phyloP scores from a whole-genome alignment of 2,888 invertebrate species.

The Ochlodes sylvanus region DNA sequence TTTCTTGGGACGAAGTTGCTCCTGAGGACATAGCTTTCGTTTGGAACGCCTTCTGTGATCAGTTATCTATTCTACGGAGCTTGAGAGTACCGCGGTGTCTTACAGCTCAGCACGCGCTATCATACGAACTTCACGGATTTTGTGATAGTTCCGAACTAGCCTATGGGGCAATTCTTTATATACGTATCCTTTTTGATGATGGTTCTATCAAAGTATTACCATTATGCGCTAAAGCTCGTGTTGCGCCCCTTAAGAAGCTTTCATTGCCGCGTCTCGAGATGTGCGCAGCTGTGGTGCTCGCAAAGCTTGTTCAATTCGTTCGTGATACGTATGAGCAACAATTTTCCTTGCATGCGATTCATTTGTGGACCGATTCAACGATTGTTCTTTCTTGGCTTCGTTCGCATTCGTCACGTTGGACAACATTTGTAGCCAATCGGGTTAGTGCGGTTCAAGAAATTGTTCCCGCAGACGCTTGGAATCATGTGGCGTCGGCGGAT shows the following conservation, averaged over 20 bases:
- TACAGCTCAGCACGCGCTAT: slow-evolving; percentile 1
- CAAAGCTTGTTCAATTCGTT: slow-evolving; percentile 12
- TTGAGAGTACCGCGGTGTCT: slow-evolving; percentile 15
- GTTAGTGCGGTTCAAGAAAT: slow-evolving; percentile 39
- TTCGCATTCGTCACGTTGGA: slow-evolving; percentile 39
- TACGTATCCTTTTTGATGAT: slow-evolving; percentile 32
- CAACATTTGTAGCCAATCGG: slow-evolving; percentile 41
- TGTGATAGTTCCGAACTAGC: slow-evolving; percentile 42
- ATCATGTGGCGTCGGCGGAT: slow-evolving; percentile 32
- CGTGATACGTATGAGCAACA: background rate
- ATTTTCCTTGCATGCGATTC: background rate
- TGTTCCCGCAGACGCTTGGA: slow-evolving; percentile 28
- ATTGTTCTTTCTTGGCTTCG: slow-evolving; percentile 39
- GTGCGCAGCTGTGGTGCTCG: slow-evolving; percentile 41
- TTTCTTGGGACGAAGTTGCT: slow-evolving; percentile 41
- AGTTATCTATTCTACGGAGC: background rate
- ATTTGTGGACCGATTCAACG: slow-evolving; percentile 39
- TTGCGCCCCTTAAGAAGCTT: slow-evolving; percentile 43
- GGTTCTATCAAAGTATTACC: slow-evolving; percentile 24
- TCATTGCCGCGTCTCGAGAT: slow-evolving; percentile 43
- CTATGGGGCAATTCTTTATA: slow-evolving; percentile 42
- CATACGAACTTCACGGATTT: slow-evolving; percentile 44
- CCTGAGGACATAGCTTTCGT: slow-evolving; percentile 22
- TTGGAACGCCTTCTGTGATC: background rate
- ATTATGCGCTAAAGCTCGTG: slow-evolving; percentile 40